Base-by-base conservation (phyloP, 1,140 invertebrate genomes). In the Drosophila obscura region DNA sequence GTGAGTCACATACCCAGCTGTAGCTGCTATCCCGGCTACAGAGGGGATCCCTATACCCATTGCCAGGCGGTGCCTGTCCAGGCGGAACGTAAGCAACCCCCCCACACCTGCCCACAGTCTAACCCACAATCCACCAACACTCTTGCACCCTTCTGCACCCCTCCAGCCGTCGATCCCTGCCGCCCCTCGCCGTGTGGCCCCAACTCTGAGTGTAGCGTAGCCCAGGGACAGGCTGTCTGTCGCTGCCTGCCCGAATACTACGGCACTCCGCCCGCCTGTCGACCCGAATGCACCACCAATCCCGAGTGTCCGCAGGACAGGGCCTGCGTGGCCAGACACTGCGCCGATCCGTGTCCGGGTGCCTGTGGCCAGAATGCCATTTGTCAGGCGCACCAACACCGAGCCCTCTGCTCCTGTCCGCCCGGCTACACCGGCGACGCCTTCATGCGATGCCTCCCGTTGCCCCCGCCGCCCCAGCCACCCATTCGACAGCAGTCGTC, bases 241-340 rank as follows among this genome's bases (percentile, higher is more conserved):
- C 94, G 94, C 24, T 97, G 96, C 80, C 91, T 94, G 51, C 92
- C 94, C 22, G 94, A 95, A 55, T 96, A 94, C 81, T 94, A 95
- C 45, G 96, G 96, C 41, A 92, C 93, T 15, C 95, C 96, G 5
- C 96, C 96, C 5, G 94, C 94, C 78, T 94, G 94, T 16, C 97
- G 97, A 91, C 96, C 96, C 7, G 96, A 97, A 92, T 97, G 97
- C 92, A 93, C 96, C 8, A 95, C 96, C n/a, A 97, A 97, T 85
- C 94, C 95, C 44, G 96, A 97, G 79, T 98, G 97, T 93, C 93
- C 96, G 1, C 93, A 95, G 41, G 94, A 97, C 71, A 94, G 94
- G 61, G 95, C 96, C 2, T 98, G 97, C 90, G 95, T 96, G 65
- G 94, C 94, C 24, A 95, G 95, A 69, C 96, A 96, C 91, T 97